Evolutionary conservation across 92 coral and sea anemone species (phyloP).

Genomic region (Pocillopora meandrina): DNA sequence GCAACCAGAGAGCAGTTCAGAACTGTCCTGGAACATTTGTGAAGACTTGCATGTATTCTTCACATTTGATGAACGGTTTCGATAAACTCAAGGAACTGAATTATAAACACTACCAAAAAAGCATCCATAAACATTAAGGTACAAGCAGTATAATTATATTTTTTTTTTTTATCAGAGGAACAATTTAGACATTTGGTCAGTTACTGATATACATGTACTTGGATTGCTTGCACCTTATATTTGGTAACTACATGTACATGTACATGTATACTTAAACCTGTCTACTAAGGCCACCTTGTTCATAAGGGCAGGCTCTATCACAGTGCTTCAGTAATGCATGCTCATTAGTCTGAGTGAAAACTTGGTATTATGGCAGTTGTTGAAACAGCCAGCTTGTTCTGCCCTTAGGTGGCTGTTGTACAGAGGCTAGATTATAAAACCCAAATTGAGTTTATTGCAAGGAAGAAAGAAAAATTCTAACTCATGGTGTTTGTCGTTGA

Average conservation of each 20-base stretch:
- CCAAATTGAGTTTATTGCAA: no score
- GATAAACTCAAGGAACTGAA: constrained; percentile 7
- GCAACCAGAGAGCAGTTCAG: constrained; percentile 32
- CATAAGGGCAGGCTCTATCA: no score
- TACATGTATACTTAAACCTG: not conserved
- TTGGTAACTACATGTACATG: not conserved
- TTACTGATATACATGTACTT: not conserved
- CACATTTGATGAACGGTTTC: not conserved
- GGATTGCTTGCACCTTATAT: not conserved
- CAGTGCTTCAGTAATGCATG: no score
- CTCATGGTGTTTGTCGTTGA: no score
- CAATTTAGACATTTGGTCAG: not conserved
- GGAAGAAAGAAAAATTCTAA: no score
- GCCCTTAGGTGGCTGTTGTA: no score
- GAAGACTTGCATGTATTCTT: constrained; percentile 13
- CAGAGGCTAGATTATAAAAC: no score
- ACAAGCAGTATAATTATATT: not conserved
- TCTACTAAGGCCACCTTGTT: no score
- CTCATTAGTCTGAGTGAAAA: no score
- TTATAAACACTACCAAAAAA: constrained; percentile 8
- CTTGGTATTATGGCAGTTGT: no score
- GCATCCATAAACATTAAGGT: constrained; percentile 9
- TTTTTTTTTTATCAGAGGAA: not conserved
- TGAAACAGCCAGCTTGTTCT: no score
- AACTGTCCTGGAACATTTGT: constrained; percentile 27